Percentiles rank a stretch among this genome's conserved stretches.
These are phyloP conservation scores for Zosterops pallidus DNA, from an alignment of 2,113 vertebrate genomes.

Conservation along the genomic window DNA sequence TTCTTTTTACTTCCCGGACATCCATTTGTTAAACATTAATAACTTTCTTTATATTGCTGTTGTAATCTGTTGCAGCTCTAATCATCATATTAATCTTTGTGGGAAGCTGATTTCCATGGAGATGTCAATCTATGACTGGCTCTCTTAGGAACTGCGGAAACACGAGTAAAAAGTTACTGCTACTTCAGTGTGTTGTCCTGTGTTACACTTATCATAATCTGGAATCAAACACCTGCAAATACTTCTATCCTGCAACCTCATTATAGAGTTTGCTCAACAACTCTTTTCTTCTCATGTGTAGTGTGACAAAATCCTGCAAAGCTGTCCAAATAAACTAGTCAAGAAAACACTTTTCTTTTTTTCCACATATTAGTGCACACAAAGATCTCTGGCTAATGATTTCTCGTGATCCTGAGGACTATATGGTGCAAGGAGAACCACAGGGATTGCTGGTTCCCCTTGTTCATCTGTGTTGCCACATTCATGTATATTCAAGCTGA, in stretches of 20 bases:
- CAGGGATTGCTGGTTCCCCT: rapidly evolving
- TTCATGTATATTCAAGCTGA: rapidly evolving
- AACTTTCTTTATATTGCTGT: neutral
- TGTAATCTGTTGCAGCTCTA: neutral
- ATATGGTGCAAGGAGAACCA: neutral
- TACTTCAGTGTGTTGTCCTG: neutral
- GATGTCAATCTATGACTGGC: neutral
- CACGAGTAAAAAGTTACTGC: neutral
- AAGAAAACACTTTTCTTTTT: neutral
- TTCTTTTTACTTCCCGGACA: neutral
- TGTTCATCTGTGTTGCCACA: neutral
- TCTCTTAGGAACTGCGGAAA: neutral
- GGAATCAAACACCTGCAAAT: neutral
- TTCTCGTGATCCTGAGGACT: neutral
- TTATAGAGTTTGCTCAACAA: neutral
- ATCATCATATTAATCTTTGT: neutral
- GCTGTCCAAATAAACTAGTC: neutral
- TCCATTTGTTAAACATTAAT: neutral
- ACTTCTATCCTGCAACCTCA: neutral
- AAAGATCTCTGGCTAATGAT: neutral
- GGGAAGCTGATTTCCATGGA: neutral
- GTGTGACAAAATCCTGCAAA: neutral
- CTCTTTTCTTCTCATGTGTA: neutral
- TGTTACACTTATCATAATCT: neutral
- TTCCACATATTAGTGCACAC: too few species aligned